These are phyloP conservation scores for Trilocha varians DNA, from an alignment of 2,888 invertebrate species.

Conservation along the genomic window DNA sequence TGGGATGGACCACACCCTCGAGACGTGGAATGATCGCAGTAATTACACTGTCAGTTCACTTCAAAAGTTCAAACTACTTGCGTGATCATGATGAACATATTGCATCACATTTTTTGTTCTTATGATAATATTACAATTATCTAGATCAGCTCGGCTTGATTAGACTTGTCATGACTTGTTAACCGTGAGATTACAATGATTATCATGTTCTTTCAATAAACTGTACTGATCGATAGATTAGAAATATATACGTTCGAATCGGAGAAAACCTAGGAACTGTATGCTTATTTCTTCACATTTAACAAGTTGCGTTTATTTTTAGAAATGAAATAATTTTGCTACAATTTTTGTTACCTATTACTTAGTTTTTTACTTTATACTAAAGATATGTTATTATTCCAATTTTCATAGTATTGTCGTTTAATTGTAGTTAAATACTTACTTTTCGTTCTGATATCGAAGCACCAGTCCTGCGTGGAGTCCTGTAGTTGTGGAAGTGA, in stretches of 20 bases:
- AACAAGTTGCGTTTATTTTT: too few relatives aligned
- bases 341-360: too few relatives aligned
- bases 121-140: conserved; percentile 10
- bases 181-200: conserved; percentile 3
- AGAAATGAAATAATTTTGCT: too few relatives aligned
- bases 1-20: conserved; percentile 54
- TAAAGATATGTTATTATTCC: too few relatives aligned
- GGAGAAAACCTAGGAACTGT: too few relatives aligned
- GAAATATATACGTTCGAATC: too few relatives aligned
- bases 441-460: conserved; percentile 52
- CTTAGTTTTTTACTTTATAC: too few relatives aligned
- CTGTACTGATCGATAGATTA: background rate
- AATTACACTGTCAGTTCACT: conserved; percentile 61
- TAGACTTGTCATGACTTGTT: background rate
- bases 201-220: conserved; percentile 4
- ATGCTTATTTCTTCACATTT: too few relatives aligned
- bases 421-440: conserved; percentile 26
- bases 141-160: conserved; percentile 5
- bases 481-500: conserved; percentile 46
- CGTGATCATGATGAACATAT: conserved; percentile 9
- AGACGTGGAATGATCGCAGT: conserved; percentile 45
- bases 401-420: conserved; percentile 14
- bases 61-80: conserved; percentile 23
- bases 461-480: conserved; percentile 26
- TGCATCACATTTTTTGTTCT: conserved; percentile 11